phyloP scores from a whole-genome alignment of 2,797 vertebrate genomes.

The Ceryle rudis region DNA sequence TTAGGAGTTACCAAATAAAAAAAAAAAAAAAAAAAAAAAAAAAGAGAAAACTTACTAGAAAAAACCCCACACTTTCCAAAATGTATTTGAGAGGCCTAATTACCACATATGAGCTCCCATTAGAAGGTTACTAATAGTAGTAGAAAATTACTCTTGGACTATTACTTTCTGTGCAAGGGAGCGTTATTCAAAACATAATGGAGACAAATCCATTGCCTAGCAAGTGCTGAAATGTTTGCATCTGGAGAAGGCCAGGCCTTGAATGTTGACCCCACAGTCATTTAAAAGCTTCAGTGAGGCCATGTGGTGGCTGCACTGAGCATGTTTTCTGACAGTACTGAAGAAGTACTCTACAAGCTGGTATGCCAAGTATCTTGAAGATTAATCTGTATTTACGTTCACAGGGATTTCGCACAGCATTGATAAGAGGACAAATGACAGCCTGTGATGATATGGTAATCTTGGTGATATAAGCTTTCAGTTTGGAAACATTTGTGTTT shows the following conservation, averaged over 20 bases:
- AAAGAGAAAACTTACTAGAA: background rate
- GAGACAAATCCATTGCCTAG: background rate
- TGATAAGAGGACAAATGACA: slow-evolving; percentile 31
- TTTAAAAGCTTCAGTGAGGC: background rate
- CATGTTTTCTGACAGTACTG: background rate
- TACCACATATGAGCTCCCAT: background rate
- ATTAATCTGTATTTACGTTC: slow-evolving; percentile 25
- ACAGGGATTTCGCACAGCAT: background rate
- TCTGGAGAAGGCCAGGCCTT: background rate
- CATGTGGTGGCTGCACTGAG: background rate
- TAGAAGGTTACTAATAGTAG: background rate
- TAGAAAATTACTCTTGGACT: slow-evolving; percentile 30
- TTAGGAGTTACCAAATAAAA: background rate
- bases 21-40: rapidly evolving
- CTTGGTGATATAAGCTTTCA: slow-evolving; percentile 19
- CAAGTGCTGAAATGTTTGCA: slow-evolving; percentile 4
- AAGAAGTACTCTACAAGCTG: background rate
- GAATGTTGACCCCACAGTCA: background rate
- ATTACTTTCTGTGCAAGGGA: slow-evolving; percentile 42
- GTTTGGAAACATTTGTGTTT: slow-evolving; percentile 12
- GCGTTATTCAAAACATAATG: background rate
- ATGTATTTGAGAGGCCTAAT: background rate
- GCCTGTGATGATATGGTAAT: slow-evolving; percentile 17
- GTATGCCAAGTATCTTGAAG: background rate
- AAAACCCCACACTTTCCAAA: background rate